Base-by-base conservation (phyloP, 2,113 vertebrate genomes). In the Cephalopholis sonnerati region DNA sequence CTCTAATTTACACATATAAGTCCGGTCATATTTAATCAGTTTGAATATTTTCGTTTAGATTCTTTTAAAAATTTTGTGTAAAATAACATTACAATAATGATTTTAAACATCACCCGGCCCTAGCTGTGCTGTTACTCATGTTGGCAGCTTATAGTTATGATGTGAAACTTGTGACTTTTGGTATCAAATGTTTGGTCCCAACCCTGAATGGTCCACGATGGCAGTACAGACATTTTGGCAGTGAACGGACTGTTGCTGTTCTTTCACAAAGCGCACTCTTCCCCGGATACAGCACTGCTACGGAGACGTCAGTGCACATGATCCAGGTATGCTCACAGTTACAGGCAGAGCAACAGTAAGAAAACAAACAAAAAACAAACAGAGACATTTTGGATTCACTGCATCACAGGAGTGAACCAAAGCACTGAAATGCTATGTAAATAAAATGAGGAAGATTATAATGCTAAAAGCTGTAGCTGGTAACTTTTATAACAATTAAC, bases 201-300 rank as follows among this genome's bases (percentile, higher is more conserved):
- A 83, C 87, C 57, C 57, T 63, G 71, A 83, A 71, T 65, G 80
- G 74, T 82, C 53, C 74, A 22, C 2, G 27, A 82, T 59, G 86
- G 91, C 90, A 92, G 92, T 91, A 76, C 51, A 84, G 69, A 88
- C 54, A 80, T 68, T 74, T 79, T 82, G 88, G 91, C 92, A 93
- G 90, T 92, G 84, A 87, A 81, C 18, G 3, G 27, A 82, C 17
- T 54, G 39, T 64, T 67, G 24, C 0, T 17, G 7, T 17, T 86
- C 18, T 57, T 25, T 75, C 51, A 73, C 36, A 70, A 46, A 51
- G 39, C 62, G 66, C 58, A 59, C 44, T 41, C 53, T 51, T 53
- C 20, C 9, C 11, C 39, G 5, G 18, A 27, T 18, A 27, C 32
- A 53, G n/a, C 63, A n/a, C 29, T 57, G 67, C 74, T 53, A 10